Base-by-base conservation (phyloP, 2,888 invertebrate genomes). In the Lampropteryx suffumata region DNA sequence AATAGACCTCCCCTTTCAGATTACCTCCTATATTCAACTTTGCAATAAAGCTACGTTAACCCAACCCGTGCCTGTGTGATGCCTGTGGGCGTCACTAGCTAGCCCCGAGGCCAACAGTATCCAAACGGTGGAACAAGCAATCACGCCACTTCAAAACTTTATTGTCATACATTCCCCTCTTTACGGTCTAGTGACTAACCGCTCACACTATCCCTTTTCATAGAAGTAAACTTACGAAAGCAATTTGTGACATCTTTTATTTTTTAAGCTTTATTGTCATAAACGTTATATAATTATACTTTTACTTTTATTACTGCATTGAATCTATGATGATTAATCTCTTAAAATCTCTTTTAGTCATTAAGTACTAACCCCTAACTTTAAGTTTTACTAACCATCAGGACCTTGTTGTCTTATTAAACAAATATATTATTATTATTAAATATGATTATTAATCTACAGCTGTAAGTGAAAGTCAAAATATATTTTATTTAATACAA, bases 111-210 rank as follows among this genome's bases (percentile, higher is more conserved):
- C 35, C 21, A 36, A 45, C 26, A 30, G 48, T 48, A 40, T 13
- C 50, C 57, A 46, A 52, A 48, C 52, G 50, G 55, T 57, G 54
- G 55, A 56, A 52, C 62, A 57, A 45, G 52, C 61, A 73, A 72
- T 65, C 68, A 71, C 62, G 55, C 42, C 61, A 60, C 65, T 73
- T 64, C 55, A 60, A 70, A 66, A 62, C 59, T 58, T 63, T 59
- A 65, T 59, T 62, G 63, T 67, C 65, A 62, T 65, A 58, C 59
- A 53, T 55, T 66, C 72, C 75, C 75, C 69, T 67, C 64, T 65
- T 69, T 58, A 73, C 65, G 74, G 66, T 67, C 66, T 65, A 47
- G 51, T 65, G 71, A 67, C 58, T 71, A 56, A 60, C 61, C 58
- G 61, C 64, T 59, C 55, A 55, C 59, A 55, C 65, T 62, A 67